A percentile compares a stretch with the other conserved stretches of the same genome.
Evolutionary conservation across 2,888 invertebrate genomes (phyloP).

Genomic region (Philonicus albiceps): DNA sequence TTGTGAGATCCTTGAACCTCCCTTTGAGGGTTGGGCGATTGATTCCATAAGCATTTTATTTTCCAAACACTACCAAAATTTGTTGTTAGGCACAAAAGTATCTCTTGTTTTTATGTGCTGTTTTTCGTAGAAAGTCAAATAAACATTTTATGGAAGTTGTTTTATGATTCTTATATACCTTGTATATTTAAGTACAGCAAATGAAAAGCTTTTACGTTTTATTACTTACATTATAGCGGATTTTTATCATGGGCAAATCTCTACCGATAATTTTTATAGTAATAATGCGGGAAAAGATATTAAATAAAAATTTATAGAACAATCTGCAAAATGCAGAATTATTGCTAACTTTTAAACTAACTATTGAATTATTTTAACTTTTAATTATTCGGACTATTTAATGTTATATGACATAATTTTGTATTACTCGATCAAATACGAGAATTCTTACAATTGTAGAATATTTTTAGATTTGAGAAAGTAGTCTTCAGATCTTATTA

Average conservation of each 20-base stretch:
- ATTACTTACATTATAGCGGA: neutral
- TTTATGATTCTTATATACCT: neutral
- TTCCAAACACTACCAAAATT: neutral
- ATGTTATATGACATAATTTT: too few species aligned
- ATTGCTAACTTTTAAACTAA: too few species aligned
- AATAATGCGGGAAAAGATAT: neutral
- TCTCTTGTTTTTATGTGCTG: neutral
- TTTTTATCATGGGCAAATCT: neutral
- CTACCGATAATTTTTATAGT: neutral
- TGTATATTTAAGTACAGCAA: neutral
- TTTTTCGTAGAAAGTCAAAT: neutral
- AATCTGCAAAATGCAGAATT: too few species aligned
- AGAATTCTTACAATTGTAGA: too few species aligned
- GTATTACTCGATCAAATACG: too few species aligned
- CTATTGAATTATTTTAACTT: too few species aligned
- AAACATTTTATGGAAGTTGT: neutral
- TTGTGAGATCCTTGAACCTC: neutral
- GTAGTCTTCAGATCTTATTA: too few species aligned
- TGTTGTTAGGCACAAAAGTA: neutral
- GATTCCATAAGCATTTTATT: neutral
- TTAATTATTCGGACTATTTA: too few species aligned
- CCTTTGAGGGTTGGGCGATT: neutral
- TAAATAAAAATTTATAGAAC: too few species aligned
- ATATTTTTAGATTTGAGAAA: too few species aligned
- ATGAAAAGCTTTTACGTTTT: neutral